Evolutionary conservation across 2,888 invertebrate species (phyloP).

Genomic region (Lasioglossum marginatum): DNA sequence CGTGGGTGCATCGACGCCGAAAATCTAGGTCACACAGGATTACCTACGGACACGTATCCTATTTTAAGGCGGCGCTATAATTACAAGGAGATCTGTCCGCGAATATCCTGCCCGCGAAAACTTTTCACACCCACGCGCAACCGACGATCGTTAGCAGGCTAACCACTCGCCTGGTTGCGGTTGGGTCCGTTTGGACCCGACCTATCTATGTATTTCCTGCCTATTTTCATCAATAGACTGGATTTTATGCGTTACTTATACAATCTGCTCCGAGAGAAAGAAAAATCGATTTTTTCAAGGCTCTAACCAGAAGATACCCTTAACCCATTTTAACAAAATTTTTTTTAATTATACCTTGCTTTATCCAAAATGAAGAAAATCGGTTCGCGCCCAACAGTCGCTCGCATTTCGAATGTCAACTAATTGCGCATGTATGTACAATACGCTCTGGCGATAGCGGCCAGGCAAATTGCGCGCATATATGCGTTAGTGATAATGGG

Average conservation of each 20-base stretch:
- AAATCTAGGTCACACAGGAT: slow-evolving; percentile 51
- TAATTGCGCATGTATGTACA: not conserved
- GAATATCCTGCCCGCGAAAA: not conserved
- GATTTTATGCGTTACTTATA: not conserved
- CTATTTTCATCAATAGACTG: too few relatives aligned
- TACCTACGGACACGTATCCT: slow-evolving; percentile 20
- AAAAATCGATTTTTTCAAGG: not conserved
- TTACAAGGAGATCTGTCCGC: slow-evolving; percentile 23
- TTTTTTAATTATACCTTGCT: too few relatives aligned
- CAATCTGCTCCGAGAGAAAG: not conserved
- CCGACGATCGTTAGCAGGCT: not conserved
- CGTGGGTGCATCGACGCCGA: not conserved
- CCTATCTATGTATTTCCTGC: too few relatives aligned
- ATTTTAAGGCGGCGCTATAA: slow-evolving; percentile 44
- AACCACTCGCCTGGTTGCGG: not conserved
- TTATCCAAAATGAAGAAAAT: not conserved
- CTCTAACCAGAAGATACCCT: not conserved
- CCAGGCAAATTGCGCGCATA: not conserved
- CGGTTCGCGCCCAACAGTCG: not conserved
- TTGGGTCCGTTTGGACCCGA: not conserved
- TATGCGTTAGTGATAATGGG: not conserved
- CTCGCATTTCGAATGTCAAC: too few relatives aligned
- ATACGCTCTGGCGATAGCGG: not conserved
- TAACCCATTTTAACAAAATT: too few relatives aligned
- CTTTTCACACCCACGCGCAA: not conserved